Percentiles rank a stretch among this genome's conserved stretches.
phyloP scores from a whole-genome alignment of 2,888 invertebrate species.

The Drosophila kambysellisi region DNA sequence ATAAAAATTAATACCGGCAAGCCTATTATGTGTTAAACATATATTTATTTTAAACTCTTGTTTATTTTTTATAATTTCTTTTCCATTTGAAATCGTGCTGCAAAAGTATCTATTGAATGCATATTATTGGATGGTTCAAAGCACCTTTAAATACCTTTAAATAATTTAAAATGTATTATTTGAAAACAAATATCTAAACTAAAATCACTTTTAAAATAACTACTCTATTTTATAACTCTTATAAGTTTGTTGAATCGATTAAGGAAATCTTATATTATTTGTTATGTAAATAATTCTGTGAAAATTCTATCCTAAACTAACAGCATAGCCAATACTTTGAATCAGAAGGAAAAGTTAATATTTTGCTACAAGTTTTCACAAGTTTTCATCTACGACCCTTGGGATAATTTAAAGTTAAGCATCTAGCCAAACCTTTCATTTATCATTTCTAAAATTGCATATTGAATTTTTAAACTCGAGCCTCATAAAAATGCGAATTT shows the following conservation, averaged over 20 bases:
- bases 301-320: neutral
- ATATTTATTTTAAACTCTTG: neutral
- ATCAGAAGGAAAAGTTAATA: neutral
- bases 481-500: constrained; percentile 40
- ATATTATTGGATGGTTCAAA: no score
- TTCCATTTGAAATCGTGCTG: no score
- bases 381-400: neutral
- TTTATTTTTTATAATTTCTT: neutral
- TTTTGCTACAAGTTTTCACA: neutral
- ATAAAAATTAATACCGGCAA: neutral
- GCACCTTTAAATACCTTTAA: no score
- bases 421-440: constrained; percentile 10
- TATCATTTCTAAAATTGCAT: constrained; percentile 21
- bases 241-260: neutral
- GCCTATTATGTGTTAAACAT: neutral
- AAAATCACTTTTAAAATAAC: neutral
- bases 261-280: neutral
- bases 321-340: neutral
- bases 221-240: neutral
- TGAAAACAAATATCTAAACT: neutral
- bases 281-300: neutral
- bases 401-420: neutral
- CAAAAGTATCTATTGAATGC: no score
- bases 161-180: neutral
- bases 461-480: constrained; percentile 22